phyloP scores from a whole-genome alignment of 2,888 invertebrate genomes.

The Eupithecia vulgata region DNA sequence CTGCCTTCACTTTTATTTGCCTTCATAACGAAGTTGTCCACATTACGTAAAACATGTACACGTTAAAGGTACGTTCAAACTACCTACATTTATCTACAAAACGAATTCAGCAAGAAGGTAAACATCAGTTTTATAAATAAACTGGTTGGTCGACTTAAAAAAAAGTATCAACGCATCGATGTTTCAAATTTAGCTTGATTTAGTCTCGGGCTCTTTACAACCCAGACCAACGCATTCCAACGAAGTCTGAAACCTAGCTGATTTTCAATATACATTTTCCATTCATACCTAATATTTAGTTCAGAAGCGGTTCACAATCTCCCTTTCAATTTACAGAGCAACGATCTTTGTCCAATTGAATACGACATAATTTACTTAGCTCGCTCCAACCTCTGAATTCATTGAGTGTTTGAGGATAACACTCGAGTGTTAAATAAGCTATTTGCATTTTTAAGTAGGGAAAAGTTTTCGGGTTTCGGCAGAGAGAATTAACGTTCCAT shows the following conservation, averaged over 20 bases:
- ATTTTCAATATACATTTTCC: not conserved
- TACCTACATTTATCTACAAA: not conserved
- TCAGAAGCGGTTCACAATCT: slow-evolving; percentile 7
- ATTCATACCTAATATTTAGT: not conserved
- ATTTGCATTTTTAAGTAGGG: slow-evolving; percentile 19
- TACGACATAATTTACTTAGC: not conserved
- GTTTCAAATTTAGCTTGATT: not conserved
- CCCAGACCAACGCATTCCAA: not conserved
- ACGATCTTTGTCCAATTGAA: slow-evolving; percentile 8
- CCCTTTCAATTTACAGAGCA: slow-evolving; percentile 12
- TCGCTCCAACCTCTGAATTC: slow-evolving; percentile 13
- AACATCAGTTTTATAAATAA: not conserved
- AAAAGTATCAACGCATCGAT: not conserved
- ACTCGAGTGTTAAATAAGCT: slow-evolving; percentile 17
- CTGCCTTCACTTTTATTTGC: not conserved
- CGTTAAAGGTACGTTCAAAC: not conserved
- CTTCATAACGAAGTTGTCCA: not conserved
- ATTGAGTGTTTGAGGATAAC: slow-evolving; percentile 14
- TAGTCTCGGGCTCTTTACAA: not conserved
- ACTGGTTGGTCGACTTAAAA: not conserved
- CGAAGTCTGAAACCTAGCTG: not conserved
- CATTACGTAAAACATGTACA: not conserved
- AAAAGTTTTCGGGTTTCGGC: not conserved
- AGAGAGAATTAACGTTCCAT: not conserved
- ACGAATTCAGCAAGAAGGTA: not conserved